phyloP scores from a whole-genome alignment of 2,888 invertebrate species.

The Gortyna flavago region DNA sequence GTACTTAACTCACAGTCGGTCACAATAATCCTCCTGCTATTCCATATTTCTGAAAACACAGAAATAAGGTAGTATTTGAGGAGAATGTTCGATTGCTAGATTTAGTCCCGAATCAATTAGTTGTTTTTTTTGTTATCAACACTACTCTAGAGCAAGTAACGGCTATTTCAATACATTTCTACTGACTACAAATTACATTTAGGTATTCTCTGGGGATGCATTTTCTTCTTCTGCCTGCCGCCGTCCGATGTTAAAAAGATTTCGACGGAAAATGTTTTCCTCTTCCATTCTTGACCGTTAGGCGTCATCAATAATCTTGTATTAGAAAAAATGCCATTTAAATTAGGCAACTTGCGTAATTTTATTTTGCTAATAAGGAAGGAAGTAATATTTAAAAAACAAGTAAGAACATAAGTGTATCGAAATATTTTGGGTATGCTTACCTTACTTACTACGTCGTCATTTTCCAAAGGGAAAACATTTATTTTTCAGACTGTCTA shows the following conservation, averaged over 20 bases:
- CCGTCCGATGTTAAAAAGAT: background rate
- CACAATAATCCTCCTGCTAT: background rate
- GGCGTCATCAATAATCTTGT: background rate
- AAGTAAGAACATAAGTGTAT: background rate
- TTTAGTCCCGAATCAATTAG: background rate
- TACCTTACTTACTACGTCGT: background rate
- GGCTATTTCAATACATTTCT: background rate
- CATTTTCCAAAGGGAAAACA: background rate
- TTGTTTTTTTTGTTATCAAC: background rate
- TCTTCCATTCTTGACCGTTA: background rate
- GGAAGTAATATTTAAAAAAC: slow-evolving; percentile 5
- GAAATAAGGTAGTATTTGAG: background rate
- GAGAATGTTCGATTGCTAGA: background rate
- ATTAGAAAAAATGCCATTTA: background rate
- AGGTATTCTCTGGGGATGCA: background rate
- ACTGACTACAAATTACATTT: background rate
- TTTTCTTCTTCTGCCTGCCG: background rate
- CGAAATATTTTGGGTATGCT: background rate
- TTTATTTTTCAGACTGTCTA: background rate
- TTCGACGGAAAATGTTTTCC: background rate
- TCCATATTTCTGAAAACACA: background rate
- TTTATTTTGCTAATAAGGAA: slow-evolving; percentile 10
- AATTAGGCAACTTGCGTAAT: background rate
- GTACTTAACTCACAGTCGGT: background rate
- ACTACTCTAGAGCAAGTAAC: background rate